Base-by-base conservation (phyloP, 1,140 invertebrate genomes). In the Drosophila repletoides region DNA sequence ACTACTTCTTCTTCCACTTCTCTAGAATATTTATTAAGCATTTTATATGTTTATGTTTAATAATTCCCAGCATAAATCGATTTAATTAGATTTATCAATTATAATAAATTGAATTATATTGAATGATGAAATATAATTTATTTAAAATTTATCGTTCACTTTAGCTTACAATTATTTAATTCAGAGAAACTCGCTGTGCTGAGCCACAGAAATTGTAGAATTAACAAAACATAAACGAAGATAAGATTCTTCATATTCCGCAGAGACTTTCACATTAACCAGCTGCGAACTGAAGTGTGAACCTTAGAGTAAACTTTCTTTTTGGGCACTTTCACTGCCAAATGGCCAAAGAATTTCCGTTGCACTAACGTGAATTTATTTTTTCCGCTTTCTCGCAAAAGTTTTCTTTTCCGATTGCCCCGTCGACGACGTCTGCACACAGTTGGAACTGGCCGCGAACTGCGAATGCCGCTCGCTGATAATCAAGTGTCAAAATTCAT, bases 401-500 rank as follows among this genome's bases (percentile, higher is more conserved):
- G 22, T 64, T 21, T 45, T 17, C 5, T 24, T 26, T 68, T 53
- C 49, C 55, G 63, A 55, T 48, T 40, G 56, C 51, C 70, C 34
- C 36, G 58, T 31, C 24, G 51, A 46, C 41, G 51, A 80, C 80
- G 80, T 86, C 80, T 79, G 67, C 72, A 69, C 80, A 65, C 75
- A 69, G 43, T 72, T 76, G 55, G 31, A 84, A 80, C 75, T 80
- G 75, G 71, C 63, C 81, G 75, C 75, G 67, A 64, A 84, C 79
- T 83, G 79, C 72, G 71, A 79, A 46, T 29, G 51, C 19, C 52
- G 74, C 14, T 17, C 58, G 79, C 77, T 84, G 80, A 84, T 84
- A 84, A 84, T 84, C 80, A 84, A 84, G 75, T 84, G 80, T 84
- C 80, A 84, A 84, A 84, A 84, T 72, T 84, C 80, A 84, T 84